Conservation (phyloP, 2,113 vertebrate species). For the Setophaga kirtlandii region DNA sequence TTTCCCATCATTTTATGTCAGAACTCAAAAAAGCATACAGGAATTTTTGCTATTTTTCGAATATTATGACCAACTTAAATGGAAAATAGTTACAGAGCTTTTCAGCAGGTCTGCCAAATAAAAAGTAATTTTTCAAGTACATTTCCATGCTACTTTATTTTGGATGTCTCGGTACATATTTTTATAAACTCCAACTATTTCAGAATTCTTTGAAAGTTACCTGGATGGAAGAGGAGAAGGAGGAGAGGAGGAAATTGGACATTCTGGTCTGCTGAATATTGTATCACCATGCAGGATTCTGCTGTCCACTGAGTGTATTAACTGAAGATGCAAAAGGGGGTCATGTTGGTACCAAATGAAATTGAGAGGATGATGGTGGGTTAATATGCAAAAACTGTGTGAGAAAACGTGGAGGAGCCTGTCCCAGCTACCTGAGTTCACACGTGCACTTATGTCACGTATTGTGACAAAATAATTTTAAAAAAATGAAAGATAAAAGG, state of each 20-base stretch:
- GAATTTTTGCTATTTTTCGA: constrained; percentile 17
- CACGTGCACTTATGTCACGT: background rate
- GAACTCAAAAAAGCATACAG: background rate
- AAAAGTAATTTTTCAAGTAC: background rate
- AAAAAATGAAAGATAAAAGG: background rate
- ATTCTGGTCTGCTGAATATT: background rate
- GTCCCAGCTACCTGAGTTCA: background rate
- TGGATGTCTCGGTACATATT: background rate
- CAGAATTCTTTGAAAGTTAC: background rate
- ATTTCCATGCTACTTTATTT: background rate
- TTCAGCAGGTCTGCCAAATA: background rate
- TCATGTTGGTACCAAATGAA: background rate
- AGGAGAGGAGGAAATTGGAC: background rate
- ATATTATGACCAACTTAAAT: background rate
- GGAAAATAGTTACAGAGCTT: background rate
- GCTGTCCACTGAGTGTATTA: background rate
- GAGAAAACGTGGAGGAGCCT: background rate
- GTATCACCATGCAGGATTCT: background rate
- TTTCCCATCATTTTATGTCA: constrained; percentile 5
- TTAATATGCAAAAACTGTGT: background rate
- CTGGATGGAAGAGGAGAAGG: background rate
- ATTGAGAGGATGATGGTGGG: background rate
- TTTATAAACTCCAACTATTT: background rate
- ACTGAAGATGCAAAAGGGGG: background rate
- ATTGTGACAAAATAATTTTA: background rate